These are phyloP conservation scores for Scaeva pyrastri DNA, from an alignment of 2,888 invertebrate species.

Conservation along the genomic window DNA sequence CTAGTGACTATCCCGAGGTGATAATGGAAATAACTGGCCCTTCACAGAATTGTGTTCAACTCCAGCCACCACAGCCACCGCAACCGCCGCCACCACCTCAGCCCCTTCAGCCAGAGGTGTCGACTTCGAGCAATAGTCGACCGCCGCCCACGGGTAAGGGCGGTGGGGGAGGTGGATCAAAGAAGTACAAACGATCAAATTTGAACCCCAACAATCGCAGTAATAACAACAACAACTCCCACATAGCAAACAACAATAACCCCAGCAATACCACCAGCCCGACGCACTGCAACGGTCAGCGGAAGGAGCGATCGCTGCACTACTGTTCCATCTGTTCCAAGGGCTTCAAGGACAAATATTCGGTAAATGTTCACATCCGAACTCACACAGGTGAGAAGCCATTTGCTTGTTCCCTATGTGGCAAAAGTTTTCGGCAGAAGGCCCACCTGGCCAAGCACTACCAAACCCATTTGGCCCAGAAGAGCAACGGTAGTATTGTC, in stretches of 20 bases:
- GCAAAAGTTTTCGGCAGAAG: slow-evolving; percentile 96
- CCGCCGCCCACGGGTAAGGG: slow-evolving; percentile 79
- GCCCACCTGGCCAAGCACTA: slow-evolving; percentile 96
- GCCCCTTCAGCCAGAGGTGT: slow-evolving; percentile 86
- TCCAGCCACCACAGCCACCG: slow-evolving; percentile 84
- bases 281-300: slow-evolving; percentile 86
- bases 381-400: slow-evolving; percentile 99
- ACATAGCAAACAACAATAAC: slow-evolving; percentile 80
- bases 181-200: slow-evolving; percentile 89
- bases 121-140: slow-evolving; percentile 84
- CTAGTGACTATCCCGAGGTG: slow-evolving; percentile 81
- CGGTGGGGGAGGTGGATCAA: slow-evolving; percentile 85
- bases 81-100: slow-evolving; percentile 82
- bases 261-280: slow-evolving; percentile 80
- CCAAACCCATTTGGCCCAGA: slow-evolving; percentile 95
- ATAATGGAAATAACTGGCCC: slow-evolving; percentile 82
- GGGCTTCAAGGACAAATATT: slow-evolving; percentile 98
- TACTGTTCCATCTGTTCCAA: slow-evolving; percentile 97
- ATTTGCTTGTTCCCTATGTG: slow-evolving; percentile 96
- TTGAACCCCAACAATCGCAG: slow-evolving; percentile 84
- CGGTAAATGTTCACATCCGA: slow-evolving; percentile 98
- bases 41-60: slow-evolving; percentile 68
- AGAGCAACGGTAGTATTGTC: slow-evolving; percentile 87
- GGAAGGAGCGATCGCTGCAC: slow-evolving; percentile 94
- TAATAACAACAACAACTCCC: slow-evolving; percentile 77